Conservation (phyloP, 1,140 invertebrate genomes). For the Diabrotica virgifera region DNA sequence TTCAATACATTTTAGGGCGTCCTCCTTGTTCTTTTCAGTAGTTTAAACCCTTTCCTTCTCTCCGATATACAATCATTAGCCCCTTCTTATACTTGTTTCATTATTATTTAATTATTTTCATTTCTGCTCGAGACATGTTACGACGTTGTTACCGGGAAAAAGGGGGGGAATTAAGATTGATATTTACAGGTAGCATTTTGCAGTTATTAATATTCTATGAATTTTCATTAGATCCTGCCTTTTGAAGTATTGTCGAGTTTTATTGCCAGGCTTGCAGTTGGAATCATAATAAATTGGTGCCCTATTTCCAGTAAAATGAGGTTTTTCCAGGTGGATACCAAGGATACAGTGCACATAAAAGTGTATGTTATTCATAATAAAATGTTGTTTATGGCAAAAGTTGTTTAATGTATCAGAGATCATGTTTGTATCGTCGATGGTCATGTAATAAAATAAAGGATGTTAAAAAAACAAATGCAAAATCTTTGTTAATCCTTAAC, state of each 20-base stretch:
- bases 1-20: slow-evolving; percentile 11
- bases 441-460: no score
- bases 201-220: slow-evolving; percentile 21
- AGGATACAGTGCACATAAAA: no score
- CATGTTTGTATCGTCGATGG: no score
- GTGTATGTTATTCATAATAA: no score
- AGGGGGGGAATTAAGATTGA: slow-evolving; percentile 26
- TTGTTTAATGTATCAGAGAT: no score
- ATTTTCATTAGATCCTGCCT: slow-evolving; percentile 13
- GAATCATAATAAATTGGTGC: no score
- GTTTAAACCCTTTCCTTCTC: slow-evolving; percentile 49
- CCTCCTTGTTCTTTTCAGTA: slow-evolving; percentile 38
- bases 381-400: no score
- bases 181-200: slow-evolving; percentile 26
- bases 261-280: not conserved
- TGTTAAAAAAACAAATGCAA: no score
- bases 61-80: slow-evolving; percentile 47
- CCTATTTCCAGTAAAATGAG: no score
- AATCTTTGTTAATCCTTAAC: no score
- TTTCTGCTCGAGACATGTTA: slow-evolving; percentile 48
- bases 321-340: no score
- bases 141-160: slow-evolving; percentile 18
- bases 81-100: slow-evolving; percentile 47
- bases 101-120: slow-evolving; percentile 53
- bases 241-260: slow-evolving; percentile 10